Conservation (phyloP, 2,113 vertebrate species). For the Phalacrocorax brasilianus region DNA sequence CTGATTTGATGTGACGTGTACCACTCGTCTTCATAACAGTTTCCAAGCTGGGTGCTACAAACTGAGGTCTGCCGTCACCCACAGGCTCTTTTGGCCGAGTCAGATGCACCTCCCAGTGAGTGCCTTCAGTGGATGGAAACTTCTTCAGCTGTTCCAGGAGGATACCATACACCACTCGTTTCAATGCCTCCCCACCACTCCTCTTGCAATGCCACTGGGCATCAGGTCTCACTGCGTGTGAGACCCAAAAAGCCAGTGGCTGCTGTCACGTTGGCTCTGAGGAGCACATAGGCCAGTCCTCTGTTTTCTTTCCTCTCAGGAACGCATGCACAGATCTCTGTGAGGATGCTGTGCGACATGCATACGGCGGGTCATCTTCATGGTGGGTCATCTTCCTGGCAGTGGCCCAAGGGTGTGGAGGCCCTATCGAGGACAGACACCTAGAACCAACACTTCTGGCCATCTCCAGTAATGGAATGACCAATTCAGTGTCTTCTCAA, state of each 20-base stretch:
- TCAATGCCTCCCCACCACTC: neutral
- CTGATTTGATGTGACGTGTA: neutral
- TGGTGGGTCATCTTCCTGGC: neutral
- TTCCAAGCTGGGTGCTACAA: neutral
- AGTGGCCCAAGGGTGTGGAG: neutral
- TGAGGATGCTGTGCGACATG: neutral
- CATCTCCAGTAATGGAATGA: neutral
- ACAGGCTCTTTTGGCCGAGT: neutral
- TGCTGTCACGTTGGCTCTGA: neutral
- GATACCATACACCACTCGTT: neutral
- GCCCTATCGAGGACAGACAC: neutral
- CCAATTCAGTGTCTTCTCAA: neutral
- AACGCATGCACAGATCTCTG: neutral
- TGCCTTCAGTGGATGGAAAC: neutral
- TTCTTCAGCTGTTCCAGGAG: neutral
- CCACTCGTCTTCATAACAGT: conserved; percentile 49
- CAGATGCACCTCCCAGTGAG: neutral
- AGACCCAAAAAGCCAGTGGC: neutral
- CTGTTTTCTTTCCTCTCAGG: neutral
- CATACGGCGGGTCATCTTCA: neutral
- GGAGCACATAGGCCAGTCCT: neutral
- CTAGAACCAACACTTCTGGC: neutral
- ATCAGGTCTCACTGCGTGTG: accelerated
- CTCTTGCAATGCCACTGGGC: neutral
- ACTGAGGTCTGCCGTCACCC: neutral